Conservation (phyloP, 2,113 vertebrate species). For the Psittacula cyanocephala region DNA sequence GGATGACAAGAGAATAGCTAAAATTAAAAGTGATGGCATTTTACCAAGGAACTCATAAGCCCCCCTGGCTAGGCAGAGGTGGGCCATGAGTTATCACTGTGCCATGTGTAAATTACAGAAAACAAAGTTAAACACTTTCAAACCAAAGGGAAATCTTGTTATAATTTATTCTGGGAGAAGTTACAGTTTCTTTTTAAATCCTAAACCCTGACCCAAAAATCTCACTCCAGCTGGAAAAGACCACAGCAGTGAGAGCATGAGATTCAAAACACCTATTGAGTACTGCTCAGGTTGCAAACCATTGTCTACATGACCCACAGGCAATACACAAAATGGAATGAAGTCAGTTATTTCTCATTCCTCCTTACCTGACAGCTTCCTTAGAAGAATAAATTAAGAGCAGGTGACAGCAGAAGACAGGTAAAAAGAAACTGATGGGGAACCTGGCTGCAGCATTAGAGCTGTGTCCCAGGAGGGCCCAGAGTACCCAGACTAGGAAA, state of each 20-base stretch:
- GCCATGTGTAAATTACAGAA: not conserved
- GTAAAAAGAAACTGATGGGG: not conserved
- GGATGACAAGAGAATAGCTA: conserved; percentile 23
- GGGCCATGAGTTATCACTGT: not conserved
- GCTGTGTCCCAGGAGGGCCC: not conserved
- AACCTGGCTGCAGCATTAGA: not conserved
- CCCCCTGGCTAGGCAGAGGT: not conserved
- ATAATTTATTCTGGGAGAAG: not conserved
- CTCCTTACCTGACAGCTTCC: not conserved
- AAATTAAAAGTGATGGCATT: conserved; percentile 29
- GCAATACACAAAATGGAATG: not conserved
- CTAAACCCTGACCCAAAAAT: not conserved
- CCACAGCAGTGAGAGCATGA: not conserved
- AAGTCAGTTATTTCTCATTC: not conserved
- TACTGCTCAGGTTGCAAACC: not conserved
- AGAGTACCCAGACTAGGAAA: not conserved
- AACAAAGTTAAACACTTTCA: not conserved
- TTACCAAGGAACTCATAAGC: conserved; percentile 13
- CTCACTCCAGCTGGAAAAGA: not conserved
- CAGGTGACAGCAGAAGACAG: not conserved
- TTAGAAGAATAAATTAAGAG: not conserved
- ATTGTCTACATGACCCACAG: not conserved
- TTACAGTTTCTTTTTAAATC: not conserved
- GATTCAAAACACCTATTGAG: not conserved
- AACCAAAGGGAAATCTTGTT: not conserved